Conservation (phyloP, 2,797 vertebrate genomes). For the Tenualosa thibaudeaui region DNA sequence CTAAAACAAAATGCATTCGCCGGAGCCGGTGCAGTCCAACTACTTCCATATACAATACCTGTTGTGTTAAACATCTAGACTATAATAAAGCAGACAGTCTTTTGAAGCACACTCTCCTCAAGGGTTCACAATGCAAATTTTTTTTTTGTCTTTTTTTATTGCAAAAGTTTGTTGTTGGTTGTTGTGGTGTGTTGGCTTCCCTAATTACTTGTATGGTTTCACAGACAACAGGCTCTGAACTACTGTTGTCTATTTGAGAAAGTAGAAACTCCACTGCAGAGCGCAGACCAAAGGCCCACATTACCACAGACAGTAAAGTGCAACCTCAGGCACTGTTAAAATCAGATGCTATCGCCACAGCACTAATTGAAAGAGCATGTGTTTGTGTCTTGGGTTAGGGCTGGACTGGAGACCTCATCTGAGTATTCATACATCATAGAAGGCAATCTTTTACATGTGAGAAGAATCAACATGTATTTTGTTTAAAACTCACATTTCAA, state of each 20-base stretch:
- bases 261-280: background rate
- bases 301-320: background rate
- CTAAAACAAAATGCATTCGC: constrained; percentile 43
- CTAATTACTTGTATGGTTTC: background rate
- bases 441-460: background rate
- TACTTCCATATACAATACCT: background rate
- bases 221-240: background rate
- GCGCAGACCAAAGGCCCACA: background rate
- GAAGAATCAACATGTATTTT: background rate
- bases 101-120: background rate
- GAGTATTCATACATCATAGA: background rate
- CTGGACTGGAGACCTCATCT: background rate
- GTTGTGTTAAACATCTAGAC: background rate
- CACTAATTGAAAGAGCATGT: background rate
- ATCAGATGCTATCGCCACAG: background rate
- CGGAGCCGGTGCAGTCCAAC: background rate
- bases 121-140: background rate
- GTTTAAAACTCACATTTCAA: background rate
- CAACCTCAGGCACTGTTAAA: background rate
- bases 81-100: background rate
- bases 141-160: background rate
- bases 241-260: background rate
- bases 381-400: background rate
- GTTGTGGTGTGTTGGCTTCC: background rate
- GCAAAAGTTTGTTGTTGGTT: background rate